Evolutionary conservation across 2,113 vertebrate genomes (phyloP).

Genomic region (Philantomba maxwellii): DNA sequence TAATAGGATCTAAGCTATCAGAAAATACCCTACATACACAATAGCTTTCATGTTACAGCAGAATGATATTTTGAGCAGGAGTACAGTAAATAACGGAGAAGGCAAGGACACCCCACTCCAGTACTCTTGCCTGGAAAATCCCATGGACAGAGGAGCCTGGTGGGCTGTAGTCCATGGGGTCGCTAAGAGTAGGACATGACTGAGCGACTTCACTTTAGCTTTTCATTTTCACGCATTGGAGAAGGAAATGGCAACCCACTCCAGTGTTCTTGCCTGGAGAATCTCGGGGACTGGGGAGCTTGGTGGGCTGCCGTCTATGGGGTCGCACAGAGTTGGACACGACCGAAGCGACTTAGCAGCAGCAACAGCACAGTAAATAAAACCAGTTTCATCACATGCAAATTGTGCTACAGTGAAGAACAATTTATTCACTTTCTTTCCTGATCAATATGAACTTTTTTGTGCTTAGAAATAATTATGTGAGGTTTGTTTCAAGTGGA

Average conservation of each 20-base stretch:
- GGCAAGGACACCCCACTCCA: too few species aligned
- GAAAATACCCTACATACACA: background rate
- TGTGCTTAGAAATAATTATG: background rate
- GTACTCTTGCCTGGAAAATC: too few species aligned
- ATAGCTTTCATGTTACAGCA: background rate
- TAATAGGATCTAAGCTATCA: background rate
- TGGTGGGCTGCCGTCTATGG: too few species aligned
- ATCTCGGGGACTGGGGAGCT: fast-evolving
- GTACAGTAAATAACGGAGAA: background rate
- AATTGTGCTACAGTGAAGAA: background rate
- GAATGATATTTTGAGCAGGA: background rate
- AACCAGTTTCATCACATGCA: background rate
- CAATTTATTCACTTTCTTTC: background rate
- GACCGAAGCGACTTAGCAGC: too few species aligned
- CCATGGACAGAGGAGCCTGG: fast-evolving
- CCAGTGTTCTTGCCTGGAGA: too few species aligned
- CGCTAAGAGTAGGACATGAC: fast-evolving
- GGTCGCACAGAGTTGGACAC: too few species aligned
- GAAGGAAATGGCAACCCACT: too few species aligned
- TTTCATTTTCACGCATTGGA: too few species aligned
- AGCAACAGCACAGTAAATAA: background rate
- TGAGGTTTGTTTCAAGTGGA: background rate
- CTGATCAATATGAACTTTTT: background rate
- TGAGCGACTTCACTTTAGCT: too few species aligned
- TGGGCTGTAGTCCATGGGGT: too few species aligned